Evolutionary conservation across 2,113 vertebrate species (phyloP).

Genomic region (Vidua macroura): DNA sequence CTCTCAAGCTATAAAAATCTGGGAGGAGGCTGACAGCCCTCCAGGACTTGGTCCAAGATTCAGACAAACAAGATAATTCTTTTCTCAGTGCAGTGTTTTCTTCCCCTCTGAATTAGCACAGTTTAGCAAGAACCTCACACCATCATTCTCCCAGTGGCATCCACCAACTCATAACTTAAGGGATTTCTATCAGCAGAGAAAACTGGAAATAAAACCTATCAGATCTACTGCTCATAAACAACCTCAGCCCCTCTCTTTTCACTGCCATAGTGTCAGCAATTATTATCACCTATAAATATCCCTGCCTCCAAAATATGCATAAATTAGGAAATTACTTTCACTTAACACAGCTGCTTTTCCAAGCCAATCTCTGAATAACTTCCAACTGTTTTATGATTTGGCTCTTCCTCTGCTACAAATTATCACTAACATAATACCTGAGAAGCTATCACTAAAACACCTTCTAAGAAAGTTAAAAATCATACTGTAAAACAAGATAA

Average conservation of each 20-base stretch:
- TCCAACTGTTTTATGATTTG: background rate
- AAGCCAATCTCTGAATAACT: background rate
- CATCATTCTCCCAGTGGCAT: background rate
- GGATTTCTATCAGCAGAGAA: background rate
- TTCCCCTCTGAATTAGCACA: background rate
- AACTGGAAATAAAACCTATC: background rate
- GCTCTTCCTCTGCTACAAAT: background rate
- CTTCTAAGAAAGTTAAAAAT: background rate
- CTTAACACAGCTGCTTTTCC: background rate
- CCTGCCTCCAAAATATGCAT: background rate
- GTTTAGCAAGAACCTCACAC: background rate
- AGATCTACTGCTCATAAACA: background rate
- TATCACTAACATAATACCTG: background rate
- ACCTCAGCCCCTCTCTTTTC: background rate
- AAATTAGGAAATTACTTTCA: background rate
- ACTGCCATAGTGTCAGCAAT: background rate
- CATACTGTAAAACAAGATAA: background rate
- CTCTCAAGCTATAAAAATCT: background rate
- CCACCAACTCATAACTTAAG: background rate
- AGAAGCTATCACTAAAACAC: background rate
- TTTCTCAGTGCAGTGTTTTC: background rate
- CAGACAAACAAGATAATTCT: background rate
- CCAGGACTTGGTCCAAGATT: constrained; percentile 5
- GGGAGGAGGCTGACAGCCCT: background rate
- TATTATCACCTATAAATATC: background rate